Percentiles rank a stretch among this genome's conserved stretches.
Evolutionary conservation across 2,797 vertebrate genomes (phyloP).

Genomic region (Phalloptychus januarius): DNA sequence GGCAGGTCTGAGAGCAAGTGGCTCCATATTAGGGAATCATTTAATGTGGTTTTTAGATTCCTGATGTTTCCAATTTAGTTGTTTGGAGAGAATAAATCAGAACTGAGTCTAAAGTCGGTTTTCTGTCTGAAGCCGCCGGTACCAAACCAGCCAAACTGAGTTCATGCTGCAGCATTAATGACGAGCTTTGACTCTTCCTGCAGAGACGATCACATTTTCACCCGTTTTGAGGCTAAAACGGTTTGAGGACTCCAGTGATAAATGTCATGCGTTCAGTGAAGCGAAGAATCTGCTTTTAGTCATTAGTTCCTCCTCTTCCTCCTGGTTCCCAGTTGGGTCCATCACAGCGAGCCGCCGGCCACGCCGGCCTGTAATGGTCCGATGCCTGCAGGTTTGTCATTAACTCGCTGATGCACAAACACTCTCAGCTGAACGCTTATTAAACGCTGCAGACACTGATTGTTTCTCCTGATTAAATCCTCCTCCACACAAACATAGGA

Average conservation of each 20-base stretch:
- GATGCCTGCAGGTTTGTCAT: conserved; percentile 23
- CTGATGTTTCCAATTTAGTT: background rate
- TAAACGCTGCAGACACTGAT: background rate
- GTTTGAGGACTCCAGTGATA: conserved; percentile 2
- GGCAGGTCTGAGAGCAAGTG: background rate
- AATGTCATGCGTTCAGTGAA: conserved; percentile 1
- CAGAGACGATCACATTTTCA: background rate
- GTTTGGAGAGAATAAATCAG: too few relatives aligned
- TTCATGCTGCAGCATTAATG: background rate
- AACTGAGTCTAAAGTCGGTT: background rate
- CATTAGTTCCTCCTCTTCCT: conserved; percentile 6
- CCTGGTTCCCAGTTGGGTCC: background rate
- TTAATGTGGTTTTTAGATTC: background rate
- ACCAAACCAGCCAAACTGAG: background rate
- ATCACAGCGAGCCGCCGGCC: background rate
- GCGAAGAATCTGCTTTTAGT: background rate
- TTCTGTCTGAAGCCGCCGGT: background rate
- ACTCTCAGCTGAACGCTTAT: conserved; percentile 5
- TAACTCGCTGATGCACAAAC: conserved; percentile 18
- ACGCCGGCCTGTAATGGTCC: background rate
- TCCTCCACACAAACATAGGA: background rate
- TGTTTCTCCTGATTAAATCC: conserved; percentile 1
- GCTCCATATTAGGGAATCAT: too few relatives aligned
- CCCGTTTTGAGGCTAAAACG: background rate
- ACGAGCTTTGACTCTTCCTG: background rate